phyloP scores from a whole-genome alignment of 2,113 vertebrate genomes.

The Spheniscus mendiculus region DNA sequence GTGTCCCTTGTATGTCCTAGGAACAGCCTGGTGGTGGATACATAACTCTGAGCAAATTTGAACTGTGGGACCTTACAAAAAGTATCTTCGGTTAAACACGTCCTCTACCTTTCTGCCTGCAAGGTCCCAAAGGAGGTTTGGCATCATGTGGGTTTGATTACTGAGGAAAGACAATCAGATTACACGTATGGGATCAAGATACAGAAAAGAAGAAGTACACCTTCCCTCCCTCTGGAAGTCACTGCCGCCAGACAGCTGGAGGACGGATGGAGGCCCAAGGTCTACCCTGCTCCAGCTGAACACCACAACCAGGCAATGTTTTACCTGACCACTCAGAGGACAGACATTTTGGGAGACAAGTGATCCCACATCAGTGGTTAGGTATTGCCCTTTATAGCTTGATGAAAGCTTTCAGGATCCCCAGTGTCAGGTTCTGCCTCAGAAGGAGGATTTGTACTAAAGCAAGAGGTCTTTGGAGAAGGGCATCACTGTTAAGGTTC shows the following conservation, averaged over 20 bases:
- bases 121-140: not conserved
- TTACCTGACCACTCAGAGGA: not conserved
- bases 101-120: not conserved
- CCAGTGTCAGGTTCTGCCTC: not conserved
- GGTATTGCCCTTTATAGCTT: not conserved
- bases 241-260: not conserved
- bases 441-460: not conserved
- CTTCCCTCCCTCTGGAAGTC: not conserved
- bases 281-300: not conserved
- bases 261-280: not conserved
- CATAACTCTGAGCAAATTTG: not conserved
- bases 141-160: not conserved
- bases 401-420: not conserved
- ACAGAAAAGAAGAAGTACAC: not conserved
- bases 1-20: not conserved
- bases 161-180: not conserved
- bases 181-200: not conserved
- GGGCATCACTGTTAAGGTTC: not conserved
- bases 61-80: not conserved
- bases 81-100: rapidly evolving
- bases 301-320: rapidly evolving
- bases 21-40: not conserved
- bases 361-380: not conserved
- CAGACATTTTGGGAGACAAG: not conserved
- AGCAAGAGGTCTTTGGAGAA: not conserved